Evolutionary conservation across 2,113 vertebrate genomes (phyloP).

Genomic region (Macroglossus sobrinus): DNA sequence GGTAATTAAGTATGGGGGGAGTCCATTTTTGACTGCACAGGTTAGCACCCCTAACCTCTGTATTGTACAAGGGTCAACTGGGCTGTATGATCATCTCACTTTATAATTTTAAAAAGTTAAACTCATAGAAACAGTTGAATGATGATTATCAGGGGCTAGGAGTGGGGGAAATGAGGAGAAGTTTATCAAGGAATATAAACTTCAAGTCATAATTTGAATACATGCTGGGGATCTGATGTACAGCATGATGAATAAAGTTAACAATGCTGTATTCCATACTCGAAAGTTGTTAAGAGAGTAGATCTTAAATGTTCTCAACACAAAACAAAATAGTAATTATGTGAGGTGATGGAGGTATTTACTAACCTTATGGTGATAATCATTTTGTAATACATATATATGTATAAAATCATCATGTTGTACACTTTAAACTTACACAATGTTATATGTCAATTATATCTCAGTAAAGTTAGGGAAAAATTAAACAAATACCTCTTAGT

Average conservation of each 20-base stretch:
- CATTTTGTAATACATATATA: neutral
- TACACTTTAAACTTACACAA: neutral
- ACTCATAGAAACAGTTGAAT: neutral
- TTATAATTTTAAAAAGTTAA: neutral
- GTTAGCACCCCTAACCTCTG: neutral
- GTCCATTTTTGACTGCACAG: neutral
- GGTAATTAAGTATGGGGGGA: neutral
- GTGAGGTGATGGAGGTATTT: neutral
- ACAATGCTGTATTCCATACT: neutral
- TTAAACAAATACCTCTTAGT: neutral
- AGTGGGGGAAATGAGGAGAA: neutral
- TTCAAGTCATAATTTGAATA: neutral
- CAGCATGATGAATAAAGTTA: neutral
- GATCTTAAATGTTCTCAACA: neutral
- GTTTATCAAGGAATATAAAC: neutral
- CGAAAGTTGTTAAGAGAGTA: neutral
- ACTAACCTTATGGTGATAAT: neutral
- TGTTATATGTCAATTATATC: neutral
- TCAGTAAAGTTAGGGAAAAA: neutral
- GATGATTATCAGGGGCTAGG: neutral
- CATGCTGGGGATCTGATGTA: neutral
- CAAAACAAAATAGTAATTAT: neutral
- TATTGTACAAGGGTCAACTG: neutral
- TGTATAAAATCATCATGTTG: neutral
- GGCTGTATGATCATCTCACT: neutral